These are phyloP conservation scores for Pteronura brasiliensis DNA, from an alignment of 2,113 vertebrate species.

Conservation along the genomic window DNA sequence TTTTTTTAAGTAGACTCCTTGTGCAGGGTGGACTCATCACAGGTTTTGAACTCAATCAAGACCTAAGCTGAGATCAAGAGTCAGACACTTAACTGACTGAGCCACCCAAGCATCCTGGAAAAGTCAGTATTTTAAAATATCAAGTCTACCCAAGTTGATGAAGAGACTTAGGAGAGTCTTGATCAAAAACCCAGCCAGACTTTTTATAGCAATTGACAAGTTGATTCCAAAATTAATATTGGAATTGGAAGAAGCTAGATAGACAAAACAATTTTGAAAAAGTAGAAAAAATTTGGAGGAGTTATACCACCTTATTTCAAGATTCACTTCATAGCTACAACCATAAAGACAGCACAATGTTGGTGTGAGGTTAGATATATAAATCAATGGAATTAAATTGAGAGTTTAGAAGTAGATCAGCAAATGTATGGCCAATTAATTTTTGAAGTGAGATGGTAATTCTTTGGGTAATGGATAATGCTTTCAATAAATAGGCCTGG, in stretches of 20 bases:
- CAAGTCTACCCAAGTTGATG: neutral
- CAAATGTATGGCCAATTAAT: neutral
- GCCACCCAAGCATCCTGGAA: neutral
- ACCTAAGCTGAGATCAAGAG: neutral
- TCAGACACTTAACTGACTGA: neutral
- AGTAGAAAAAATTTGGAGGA: neutral
- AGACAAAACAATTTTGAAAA: neutral
- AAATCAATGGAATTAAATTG: neutral
- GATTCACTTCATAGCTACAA: neutral
- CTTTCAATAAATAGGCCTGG: neutral
- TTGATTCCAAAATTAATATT: neutral
- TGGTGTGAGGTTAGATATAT: neutral
- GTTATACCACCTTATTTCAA: neutral
- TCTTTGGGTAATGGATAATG: neutral
- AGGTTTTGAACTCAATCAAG: neutral
- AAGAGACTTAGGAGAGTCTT: neutral
- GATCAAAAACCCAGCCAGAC: neutral
- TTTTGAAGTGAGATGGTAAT: neutral
- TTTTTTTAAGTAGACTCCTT: neutral
- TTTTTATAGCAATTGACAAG: neutral
- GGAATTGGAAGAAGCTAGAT: neutral
- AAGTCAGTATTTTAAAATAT: neutral
- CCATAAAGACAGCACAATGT: neutral
- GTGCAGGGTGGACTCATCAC: neutral
- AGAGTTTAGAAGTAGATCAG: neutral